Percentiles rank a stretch among this genome's conserved stretches.
Conservation (phyloP, 2,797 vertebrate genomes). For the Menidia menidia region DNA sequence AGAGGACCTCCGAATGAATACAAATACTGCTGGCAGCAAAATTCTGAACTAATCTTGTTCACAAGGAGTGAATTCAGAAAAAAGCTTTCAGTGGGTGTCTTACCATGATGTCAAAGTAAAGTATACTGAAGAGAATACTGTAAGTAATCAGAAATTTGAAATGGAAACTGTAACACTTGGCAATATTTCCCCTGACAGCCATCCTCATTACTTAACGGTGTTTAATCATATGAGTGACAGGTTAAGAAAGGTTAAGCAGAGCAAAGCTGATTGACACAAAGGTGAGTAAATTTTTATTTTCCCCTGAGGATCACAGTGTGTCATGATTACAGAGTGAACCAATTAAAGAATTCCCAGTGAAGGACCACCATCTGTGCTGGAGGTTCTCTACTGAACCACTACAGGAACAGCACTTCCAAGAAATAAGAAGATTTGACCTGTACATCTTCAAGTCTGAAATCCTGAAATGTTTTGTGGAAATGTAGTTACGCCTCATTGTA, state of each 20-base stretch:
- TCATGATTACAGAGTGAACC: slow-evolving; percentile 60
- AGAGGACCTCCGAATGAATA: no score
- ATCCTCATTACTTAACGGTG: slow-evolving; percentile 45
- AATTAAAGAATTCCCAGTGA: slow-evolving; percentile 72
- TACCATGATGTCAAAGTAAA: slow-evolving; percentile 5
- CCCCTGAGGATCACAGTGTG: slow-evolving; percentile 51
- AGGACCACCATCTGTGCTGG: slow-evolving; percentile 45
- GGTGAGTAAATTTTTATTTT: slow-evolving; percentile 47
- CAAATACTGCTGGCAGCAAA: no score
- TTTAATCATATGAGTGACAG: slow-evolving; percentile 72
- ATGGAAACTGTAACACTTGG: slow-evolving; percentile 21
- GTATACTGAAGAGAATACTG: slow-evolving; percentile 4
- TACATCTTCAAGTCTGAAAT: slow-evolving; percentile 41
- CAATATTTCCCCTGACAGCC: slow-evolving; percentile 33
- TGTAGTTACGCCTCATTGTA: slow-evolving; percentile 7
- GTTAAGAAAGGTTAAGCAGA: slow-evolving; percentile 65
- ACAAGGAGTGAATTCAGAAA: neutral
- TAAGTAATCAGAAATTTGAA: slow-evolving; percentile 15
- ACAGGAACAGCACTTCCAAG: slow-evolving; percentile 25
- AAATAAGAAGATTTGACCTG: slow-evolving; percentile 37
- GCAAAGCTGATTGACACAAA: slow-evolving; percentile 70
- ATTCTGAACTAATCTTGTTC: no score
- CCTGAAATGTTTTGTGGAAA: slow-evolving; percentile 24
- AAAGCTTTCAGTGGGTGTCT: neutral
- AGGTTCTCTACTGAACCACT: slow-evolving; percentile 34